These are phyloP conservation scores for Drosophila melanogaster DNA, from an alignment of 1,140 invertebrate genomes.

Conservation along the genomic window Release_6_plus_ISO1_MT NT_033779.5:5245501-5246000, in stretches of 20 bases:
- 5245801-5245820: too few species aligned
- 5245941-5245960: conserved; percentile 25
- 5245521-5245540: conserved; percentile 41
- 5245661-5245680: conserved; percentile 16
- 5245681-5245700: conserved; percentile 69
- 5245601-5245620: conserved; percentile 36
- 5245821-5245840: neutral
- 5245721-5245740: conserved; percentile 49
- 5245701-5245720: conserved; percentile 69
- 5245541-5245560: neutral
- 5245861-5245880: conserved; percentile 67
- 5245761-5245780: neutral
- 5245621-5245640: conserved; percentile 58
- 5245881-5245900: conserved; percentile 39
- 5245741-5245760: conserved; percentile 12
- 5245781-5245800: too few species aligned
- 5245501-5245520: conserved; percentile 73
- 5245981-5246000: conserved; percentile 49
- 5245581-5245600: conserved; percentile 3
- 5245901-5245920: conserved; percentile 59
- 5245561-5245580: conserved; percentile 11
- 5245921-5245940: conserved; percentile 67
- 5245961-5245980: conserved; percentile 13
- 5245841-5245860: conserved; percentile 9
- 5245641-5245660: conserved; percentile 25